Evolutionary conservation across 2,113 vertebrate species (phyloP), one percentile per base, ranked within the genome.

Genomic region (Pseudopipra pipra): DNA sequence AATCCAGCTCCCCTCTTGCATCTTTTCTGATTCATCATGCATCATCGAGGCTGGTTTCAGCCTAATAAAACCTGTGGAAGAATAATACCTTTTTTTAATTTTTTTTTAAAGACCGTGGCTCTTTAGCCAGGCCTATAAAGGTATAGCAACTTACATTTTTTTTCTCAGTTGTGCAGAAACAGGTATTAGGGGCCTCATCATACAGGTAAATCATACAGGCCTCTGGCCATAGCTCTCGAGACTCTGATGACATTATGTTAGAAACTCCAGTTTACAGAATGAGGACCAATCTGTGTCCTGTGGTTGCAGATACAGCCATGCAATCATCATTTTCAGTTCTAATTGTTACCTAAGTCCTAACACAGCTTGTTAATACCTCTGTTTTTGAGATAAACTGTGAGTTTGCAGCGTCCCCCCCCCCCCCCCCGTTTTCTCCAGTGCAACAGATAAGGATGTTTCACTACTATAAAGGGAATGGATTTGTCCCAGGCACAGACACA

Each of bases 401-500:
- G 47, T 15, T 21, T 5, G 5, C 18, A 33, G n/a, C n/a, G n/a
- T n/a, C n/a, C 10, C 39, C 39, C 39, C 10, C 10, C 10, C 39
- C 39, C 11, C 16, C 15, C 1, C 3, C 3, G 0, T 30, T 58
- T 19, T n/a, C 6, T 52, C 19, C 35, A 28, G 19, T 28, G 8
- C 9, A 78, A 25, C 31, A 77, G 31, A n/a, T 8, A 66, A 28
- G 10, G 24, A 31, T 37, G 24, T 46, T 1, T 4, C 16, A 31
- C 46, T 77, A 28, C 27, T 9, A 8, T 20, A 52, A 73, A 77
- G 23, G 3, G 25, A 43, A 30, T 31, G 44, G 25, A 58, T 85
- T 87, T 87, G 21, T 66, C 5, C 27, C 20, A 30, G 43, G 51
- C 27, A 76, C 18, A 70, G 31, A 35, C 6, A 33, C 5, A 85